These are phyloP conservation scores for Ophion slaviceki DNA, from an alignment of 2,888 invertebrate species.

Conservation along the genomic window DNA sequence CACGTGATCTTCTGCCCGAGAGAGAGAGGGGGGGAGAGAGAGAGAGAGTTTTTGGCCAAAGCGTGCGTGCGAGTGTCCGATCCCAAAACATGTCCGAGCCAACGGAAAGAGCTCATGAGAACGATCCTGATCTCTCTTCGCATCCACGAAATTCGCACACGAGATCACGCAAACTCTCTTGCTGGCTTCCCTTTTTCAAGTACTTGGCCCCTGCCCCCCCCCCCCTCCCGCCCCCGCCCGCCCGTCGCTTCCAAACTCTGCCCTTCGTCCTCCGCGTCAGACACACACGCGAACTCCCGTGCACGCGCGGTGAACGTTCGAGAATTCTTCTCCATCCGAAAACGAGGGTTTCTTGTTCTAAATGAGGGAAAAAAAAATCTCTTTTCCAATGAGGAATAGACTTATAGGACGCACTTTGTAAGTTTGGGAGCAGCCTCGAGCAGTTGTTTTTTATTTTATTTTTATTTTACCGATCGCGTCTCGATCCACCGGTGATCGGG, in stretches of 20 bases:
- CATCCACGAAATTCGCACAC: conserved; percentile 64
- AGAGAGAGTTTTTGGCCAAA: neutral
- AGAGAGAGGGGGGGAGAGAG: neutral
- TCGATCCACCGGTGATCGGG: too few species aligned
- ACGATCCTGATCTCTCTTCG: conserved; percentile 76
- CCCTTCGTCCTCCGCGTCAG: neutral
- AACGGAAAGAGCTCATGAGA: conserved; percentile 47
- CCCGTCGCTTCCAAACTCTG: neutral
- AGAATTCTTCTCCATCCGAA: conserved; percentile 44
- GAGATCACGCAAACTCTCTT: conserved; percentile 45
- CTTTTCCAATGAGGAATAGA: conserved; percentile 4
- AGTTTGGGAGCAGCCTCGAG: neutral
- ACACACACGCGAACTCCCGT: neutral
- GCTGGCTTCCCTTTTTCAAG: neutral
- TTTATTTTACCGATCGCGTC: too few species aligned
- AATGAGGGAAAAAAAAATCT: too few species aligned
- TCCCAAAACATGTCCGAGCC: conserved; percentile 15
- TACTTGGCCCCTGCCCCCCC: neutral
- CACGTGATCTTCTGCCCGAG: conserved; percentile 70
- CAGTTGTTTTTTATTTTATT: too few species aligned
- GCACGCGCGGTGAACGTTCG: conserved; percentile 9
- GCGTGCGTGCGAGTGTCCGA: neutral
- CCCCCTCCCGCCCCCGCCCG: too few species aligned
- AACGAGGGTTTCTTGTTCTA: neutral
- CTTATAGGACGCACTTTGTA: neutral